phyloP scores from a whole-genome alignment of 2,888 invertebrate species.

The Atherix ibis region DNA sequence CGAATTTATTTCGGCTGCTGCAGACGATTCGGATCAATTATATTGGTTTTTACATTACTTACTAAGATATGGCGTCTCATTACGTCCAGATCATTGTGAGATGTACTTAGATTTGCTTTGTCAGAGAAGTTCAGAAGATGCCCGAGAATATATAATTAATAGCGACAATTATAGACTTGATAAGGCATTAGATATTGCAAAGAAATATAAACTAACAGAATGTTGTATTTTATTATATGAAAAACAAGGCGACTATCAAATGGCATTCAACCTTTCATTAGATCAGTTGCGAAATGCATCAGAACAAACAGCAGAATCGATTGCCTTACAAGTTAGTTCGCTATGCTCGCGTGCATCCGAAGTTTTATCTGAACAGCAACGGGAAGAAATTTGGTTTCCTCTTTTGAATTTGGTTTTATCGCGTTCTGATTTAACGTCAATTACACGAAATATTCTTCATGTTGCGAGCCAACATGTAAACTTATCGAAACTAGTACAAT shows the following conservation, averaged over 20 bases:
- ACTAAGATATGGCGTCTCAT: constrained; percentile 27
- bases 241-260: constrained; percentile 53
- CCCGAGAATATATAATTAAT: constrained; percentile 37
- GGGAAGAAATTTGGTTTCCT: constrained; percentile 37
- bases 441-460: constrained; percentile 36
- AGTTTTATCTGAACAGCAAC: constrained; percentile 29
- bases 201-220: constrained; percentile 42
- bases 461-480: constrained; percentile 40
- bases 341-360: constrained; percentile 35
- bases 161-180: constrained; percentile 45
- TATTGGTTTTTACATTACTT: constrained; percentile 45
- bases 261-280: constrained; percentile 49
- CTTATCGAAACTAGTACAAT: constrained; percentile 40
- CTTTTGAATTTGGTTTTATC: constrained; percentile 32
- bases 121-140: constrained; percentile 36
- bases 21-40: constrained; percentile 23
- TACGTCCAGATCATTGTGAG: constrained; percentile 38
- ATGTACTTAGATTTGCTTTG: constrained; percentile 48
- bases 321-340: constrained; percentile 20
- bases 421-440: constrained; percentile 29
- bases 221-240: constrained; percentile 60
- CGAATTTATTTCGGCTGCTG: constrained; percentile 31
- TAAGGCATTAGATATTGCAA: constrained; percentile 46
- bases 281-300: constrained; percentile 24
- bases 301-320: constrained; percentile 14